Evolutionary conservation across 2,797 vertebrate species (phyloP).

Genomic region (Meda fulgida): DNA sequence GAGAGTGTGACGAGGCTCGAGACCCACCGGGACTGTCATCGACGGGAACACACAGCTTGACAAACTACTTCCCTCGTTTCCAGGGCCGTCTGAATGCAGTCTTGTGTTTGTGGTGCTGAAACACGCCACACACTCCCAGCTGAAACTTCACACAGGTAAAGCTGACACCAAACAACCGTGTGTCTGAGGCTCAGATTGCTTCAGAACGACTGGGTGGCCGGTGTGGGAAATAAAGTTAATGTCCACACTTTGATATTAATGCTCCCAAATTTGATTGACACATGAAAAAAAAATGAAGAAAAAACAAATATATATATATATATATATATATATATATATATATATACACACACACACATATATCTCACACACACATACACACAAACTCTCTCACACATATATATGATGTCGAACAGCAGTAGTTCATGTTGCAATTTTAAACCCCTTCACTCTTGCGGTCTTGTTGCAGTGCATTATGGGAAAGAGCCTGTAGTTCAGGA

Average conservation of each 20-base stretch:
- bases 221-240: neutral
- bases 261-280: neutral
- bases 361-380: no score
- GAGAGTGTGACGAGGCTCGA: constrained; percentile 57
- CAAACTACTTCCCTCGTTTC: constrained; percentile 60
- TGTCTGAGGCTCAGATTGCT: neutral
- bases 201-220: constrained; percentile 5
- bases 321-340: neutral
- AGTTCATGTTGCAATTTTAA: no score
- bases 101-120: constrained; percentile 54
- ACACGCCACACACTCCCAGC: constrained; percentile 8
- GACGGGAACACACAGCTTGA: constrained; percentile 56
- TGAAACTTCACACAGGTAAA: constrained; percentile 23
- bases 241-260: no score
- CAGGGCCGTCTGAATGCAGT: constrained; percentile 59
- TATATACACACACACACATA: no score
- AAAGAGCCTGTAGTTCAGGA: neutral
- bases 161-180: neutral
- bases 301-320: neutral
- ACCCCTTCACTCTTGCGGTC: no score
- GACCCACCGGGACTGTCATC: constrained; percentile 58
- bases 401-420: neutral
- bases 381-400: no score
- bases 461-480: no score
- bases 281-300: no score